phyloP scores from a whole-genome alignment of 2,797 vertebrate species.

The Phaenicophaeus curvirostris region DNA sequence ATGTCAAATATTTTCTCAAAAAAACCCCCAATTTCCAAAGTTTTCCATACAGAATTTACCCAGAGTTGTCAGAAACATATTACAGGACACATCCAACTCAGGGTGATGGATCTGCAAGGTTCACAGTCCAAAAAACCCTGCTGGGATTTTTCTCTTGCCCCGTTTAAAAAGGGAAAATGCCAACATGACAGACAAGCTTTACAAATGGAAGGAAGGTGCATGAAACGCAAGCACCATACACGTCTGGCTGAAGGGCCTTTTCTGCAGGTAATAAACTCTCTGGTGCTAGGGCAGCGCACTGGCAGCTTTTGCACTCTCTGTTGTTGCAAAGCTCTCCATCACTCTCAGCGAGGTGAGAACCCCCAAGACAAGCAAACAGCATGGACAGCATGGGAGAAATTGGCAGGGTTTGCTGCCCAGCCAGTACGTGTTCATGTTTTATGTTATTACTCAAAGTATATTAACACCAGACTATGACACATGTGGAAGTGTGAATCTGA shows the following conservation, averaged over 20 bases:
- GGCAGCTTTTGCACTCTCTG: not conserved
- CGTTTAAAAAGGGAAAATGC: not conserved
- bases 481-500: constrained; percentile 1
- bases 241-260: not conserved
- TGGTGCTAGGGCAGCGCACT: accelerated
- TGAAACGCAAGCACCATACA: accelerated
- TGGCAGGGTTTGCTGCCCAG: not conserved
- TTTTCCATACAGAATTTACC: not conserved
- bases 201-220: accelerated
- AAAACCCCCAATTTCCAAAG: too few relatives aligned
- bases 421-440: not conserved
- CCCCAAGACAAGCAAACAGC: not conserved
- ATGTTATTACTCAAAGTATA: not conserved
- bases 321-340: accelerated
- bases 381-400: accelerated
- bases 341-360: accelerated
- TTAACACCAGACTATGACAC: not conserved
- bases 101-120: not conserved
- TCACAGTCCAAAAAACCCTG: not conserved
- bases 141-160: not conserved
- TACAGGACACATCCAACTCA: too few relatives aligned
- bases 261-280: not conserved
- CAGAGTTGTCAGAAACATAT: not conserved
- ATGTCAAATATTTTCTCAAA: not conserved
- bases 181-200: not conserved